Evolutionary conservation across 2,888 invertebrate genomes (phyloP), one percentile per base, ranked within the genome.

Genomic region (Timema cristinae): DNA sequence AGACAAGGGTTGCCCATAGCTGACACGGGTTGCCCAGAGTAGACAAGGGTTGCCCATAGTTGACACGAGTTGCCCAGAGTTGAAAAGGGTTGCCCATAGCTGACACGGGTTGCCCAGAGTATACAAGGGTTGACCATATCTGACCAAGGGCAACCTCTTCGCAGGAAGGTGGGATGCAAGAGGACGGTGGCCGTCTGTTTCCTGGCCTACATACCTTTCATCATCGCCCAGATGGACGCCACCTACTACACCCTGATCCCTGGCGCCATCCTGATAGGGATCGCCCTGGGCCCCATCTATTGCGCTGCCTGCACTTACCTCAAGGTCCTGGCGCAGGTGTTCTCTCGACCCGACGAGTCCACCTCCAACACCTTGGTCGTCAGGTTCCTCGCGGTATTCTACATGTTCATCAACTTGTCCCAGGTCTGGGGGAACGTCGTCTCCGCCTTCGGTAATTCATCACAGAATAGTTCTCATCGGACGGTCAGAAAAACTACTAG

Each of bases 161-260:
- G 79, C 79, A 86, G 87, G 78, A 86, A 86, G 81, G 80, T 91
- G 49, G 90, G 90, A 6, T 88, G 88, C 73, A 91, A 91, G 80
- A 87, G 89, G 87, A 87, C 90, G 6, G 85, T 91, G 74, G 85
- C 88, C 0, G 71, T 88, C 0, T 87, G 89, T 0, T 88, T 90
- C 81, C 77, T 88, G 54, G 84, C 88, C 5, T 91, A 91, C 79
- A 86, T 88, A 79, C 84, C 89, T 13, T 91, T 89, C 81, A 90
- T 91, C 78, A 87, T 85, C 0, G 88, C 89, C 0, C 90, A 91
- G 80, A 85, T 90, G 76, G 84, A 87, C 76, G 89, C 91, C 0
- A 80, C 81, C 7, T 89, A 88, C 83, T 87, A 84, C 77, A 89
- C 89, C 1, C 78, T 88, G 77, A 86, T 88, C 61, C 88, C 88